These are phyloP conservation scores for Eumaeus atala DNA, from an alignment of 1,140 invertebrate genomes.

Conservation along the genomic window DNA sequence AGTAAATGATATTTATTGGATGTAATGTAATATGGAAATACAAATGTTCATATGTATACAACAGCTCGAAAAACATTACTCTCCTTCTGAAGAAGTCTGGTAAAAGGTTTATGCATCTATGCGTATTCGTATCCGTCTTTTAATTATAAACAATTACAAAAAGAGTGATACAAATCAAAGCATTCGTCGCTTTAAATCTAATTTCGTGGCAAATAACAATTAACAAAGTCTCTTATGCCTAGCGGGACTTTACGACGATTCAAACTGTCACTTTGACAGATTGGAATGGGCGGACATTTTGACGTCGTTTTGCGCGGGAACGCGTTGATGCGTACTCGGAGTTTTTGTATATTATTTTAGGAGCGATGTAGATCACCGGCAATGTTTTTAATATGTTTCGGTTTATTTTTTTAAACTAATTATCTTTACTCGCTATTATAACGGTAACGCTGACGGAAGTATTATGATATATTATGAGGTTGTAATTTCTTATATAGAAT, in stretches of 20 bases:
- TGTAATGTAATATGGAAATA: too few species aligned
- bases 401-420: background rate
- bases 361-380: constrained; percentile 9
- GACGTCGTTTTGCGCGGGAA: constrained; percentile 45
- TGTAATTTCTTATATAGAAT: too few species aligned
- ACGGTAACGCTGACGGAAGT: too few species aligned
- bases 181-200: constrained; percentile 35
- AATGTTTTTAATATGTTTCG: constrained; percentile 3
- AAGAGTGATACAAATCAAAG: constrained; percentile 29
- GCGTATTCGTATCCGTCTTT: too few species aligned
- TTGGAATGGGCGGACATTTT: constrained; percentile 48
- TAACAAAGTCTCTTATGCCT: constrained; percentile 58
- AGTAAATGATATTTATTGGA: too few species aligned
- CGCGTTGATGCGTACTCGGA: constrained; percentile 28
- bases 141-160: constrained; percentile 26
- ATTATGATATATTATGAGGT: too few species aligned
- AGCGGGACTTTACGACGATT: constrained; percentile 39
- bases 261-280: constrained; percentile 52
- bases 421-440: too few species aligned
- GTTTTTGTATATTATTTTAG: constrained; percentile 22
- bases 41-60: too few species aligned
- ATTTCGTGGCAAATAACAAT: constrained; percentile 62
- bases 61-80: too few species aligned
- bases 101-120: too few species aligned
- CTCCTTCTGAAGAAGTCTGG: too few species aligned